phyloP scores from a whole-genome alignment of 1,140 invertebrate genomes.

The Drosophila bocqueti region DNA sequence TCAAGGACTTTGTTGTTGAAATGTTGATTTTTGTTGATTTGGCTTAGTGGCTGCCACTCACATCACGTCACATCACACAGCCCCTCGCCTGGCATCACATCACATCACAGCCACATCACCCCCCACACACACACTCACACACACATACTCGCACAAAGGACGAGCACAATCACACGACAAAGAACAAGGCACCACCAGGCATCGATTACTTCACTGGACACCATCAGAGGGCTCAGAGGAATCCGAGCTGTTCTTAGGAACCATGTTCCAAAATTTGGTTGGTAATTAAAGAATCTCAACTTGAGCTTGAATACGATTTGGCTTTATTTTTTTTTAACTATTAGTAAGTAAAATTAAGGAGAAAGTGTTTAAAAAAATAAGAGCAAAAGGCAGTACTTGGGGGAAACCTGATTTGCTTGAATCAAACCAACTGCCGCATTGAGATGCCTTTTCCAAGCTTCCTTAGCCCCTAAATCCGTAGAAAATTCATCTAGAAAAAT shows the following conservation, averaged over 20 bases:
- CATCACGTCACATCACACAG: constrained; percentile 34
- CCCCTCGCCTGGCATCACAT: too few relatives aligned
- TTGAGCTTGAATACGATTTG: not conserved
- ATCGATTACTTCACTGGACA: constrained; percentile 38
- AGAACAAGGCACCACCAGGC: constrained; percentile 11
- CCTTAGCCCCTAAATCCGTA: not conserved
- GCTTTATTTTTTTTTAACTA: not conserved
- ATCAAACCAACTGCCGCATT: too few relatives aligned
- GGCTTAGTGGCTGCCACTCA: constrained; percentile 80
- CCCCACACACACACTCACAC: not conserved
- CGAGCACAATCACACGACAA: constrained; percentile 22
- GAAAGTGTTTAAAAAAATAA: not conserved
- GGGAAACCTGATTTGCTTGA: not conserved
- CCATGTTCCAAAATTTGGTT: not conserved
- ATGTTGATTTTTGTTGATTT: constrained; percentile 83
- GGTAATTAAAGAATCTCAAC: not conserved
- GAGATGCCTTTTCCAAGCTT: too few relatives aligned
- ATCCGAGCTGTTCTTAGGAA: not conserved
- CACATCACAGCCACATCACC: constrained; percentile 7
- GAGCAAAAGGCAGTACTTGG: not conserved
- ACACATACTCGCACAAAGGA: not conserved
- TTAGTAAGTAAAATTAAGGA: not conserved
- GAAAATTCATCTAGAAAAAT: not conserved
- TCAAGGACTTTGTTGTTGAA: constrained; percentile 83
- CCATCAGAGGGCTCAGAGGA: not conserved